Evolutionary conservation across 2,797 vertebrate species (phyloP).

Genomic region (Bufotes viridis): DNA sequence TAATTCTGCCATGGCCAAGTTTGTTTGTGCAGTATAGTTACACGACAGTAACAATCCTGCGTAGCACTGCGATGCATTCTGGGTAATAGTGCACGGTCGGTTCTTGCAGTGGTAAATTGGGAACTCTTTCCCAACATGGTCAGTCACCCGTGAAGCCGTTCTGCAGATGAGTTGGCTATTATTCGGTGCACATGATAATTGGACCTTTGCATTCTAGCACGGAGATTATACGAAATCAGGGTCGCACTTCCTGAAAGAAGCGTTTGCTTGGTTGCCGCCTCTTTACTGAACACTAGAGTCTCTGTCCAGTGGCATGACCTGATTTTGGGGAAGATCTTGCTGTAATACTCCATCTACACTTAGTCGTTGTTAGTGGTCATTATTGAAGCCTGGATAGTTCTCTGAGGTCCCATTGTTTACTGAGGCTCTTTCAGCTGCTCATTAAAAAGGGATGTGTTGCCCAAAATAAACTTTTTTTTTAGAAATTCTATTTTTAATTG

Average conservation of each 20-base stretch:
- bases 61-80: not conserved
- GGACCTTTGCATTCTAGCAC: conserved; percentile 40
- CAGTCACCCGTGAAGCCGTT: conserved; percentile 47
- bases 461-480: conserved; percentile 13
- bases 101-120: not conserved
- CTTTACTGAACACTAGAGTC: conserved; percentile 64
- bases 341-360: conserved; percentile 63
- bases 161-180: not conserved
- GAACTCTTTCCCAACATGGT: conserved; percentile 20
- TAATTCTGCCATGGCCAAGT: conserved; percentile 14
- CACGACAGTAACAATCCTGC: conserved; percentile 14
- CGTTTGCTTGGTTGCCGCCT: conserved; percentile 62
- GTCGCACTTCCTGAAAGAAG: conserved; percentile 58
- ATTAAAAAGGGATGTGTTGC: conserved; percentile 17
- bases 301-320: conserved; percentile 68
- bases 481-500: not conserved
- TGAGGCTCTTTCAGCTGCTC: not conserved
- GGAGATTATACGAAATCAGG: conserved; percentile 34
- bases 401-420: conserved; percentile 69
- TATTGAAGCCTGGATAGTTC: conserved; percentile 71
- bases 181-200: conserved; percentile 55
- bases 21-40: conserved; percentile 33
- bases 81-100: not conserved
- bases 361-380: conserved; percentile 62
- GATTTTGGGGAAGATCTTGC: conserved; percentile 65